phyloP scores from a whole-genome alignment of 2,797 vertebrate species.

The Crocodylus rhombifer region DNA sequence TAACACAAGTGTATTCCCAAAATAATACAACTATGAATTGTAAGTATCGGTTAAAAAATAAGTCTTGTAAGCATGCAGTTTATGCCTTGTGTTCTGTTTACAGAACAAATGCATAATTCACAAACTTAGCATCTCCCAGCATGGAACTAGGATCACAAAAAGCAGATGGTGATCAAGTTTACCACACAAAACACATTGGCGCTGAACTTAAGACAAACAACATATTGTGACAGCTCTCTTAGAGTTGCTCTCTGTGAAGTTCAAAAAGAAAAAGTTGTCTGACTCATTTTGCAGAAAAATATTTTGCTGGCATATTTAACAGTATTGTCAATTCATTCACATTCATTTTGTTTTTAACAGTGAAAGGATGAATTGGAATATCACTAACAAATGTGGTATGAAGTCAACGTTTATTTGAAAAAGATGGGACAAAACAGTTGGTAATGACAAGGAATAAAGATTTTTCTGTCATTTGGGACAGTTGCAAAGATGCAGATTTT shows the following conservation, averaged over 20 bases:
- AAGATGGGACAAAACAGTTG: slow-evolving; percentile 44
- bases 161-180: not conserved
- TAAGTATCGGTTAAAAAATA: not conserved
- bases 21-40: accelerated
- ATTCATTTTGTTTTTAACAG: not conserved
- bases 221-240: not conserved
- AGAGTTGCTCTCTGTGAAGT: not conserved
- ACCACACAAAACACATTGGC: not conserved
- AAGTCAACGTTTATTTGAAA: slow-evolving; percentile 28
- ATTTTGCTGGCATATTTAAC: not conserved
- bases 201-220: not conserved
- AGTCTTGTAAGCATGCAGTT: not conserved
- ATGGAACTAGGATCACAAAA: not conserved
- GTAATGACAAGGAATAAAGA: slow-evolving; percentile 62
- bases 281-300: not conserved
- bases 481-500: slow-evolving; percentile 62
- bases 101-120: not conserved
- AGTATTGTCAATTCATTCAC: not conserved
- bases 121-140: not conserved
- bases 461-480: slow-evolving; percentile 59
- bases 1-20: not conserved
- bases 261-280: not conserved
- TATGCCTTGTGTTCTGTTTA: not conserved
- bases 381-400: slow-evolving; percentile 33
- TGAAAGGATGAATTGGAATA: not conserved